Evolutionary conservation across 2,888 invertebrate species (phyloP).

Genomic region (Amphiduros pacificus): DNA sequence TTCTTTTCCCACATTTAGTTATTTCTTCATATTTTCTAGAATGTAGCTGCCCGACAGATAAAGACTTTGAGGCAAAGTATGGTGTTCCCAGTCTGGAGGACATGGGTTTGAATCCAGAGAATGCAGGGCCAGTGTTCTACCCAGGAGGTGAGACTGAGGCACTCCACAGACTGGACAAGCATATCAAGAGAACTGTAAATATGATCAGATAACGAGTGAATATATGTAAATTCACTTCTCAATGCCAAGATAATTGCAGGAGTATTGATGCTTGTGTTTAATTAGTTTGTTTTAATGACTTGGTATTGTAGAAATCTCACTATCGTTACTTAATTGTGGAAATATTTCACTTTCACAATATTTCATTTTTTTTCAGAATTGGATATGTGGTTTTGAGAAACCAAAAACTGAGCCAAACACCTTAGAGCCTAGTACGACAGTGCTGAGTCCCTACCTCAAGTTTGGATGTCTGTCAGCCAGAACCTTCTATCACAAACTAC

Average conservation of each 20-base stretch:
- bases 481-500: conserved; percentile 79
- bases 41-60: conserved; percentile 65
- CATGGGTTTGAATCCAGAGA: conserved; percentile 63
- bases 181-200: conserved; percentile 53
- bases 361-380: conserved; percentile 69
- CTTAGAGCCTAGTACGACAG: conserved; percentile 78
- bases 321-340: no score
- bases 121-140: conserved; percentile 70
- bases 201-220: no score
- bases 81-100: conserved; percentile 64
- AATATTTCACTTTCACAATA: no score
- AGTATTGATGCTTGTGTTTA: no score
- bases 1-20: no score
- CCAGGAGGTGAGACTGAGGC: conserved; percentile 77
- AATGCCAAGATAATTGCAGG: no score
- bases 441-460: conserved; percentile 80
- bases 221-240: no score
- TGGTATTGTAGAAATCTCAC: no score
- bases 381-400: conserved; percentile 82
- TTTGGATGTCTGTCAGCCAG: conserved; percentile 84
- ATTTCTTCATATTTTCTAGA: no score
- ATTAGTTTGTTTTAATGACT: no score
- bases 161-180: conserved; percentile 69
- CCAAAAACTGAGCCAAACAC: conserved; percentile 88
- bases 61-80: conserved; percentile 57